phyloP scores from a whole-genome alignment of 2,113 vertebrate genomes.

The Mungos mungo region DNA sequence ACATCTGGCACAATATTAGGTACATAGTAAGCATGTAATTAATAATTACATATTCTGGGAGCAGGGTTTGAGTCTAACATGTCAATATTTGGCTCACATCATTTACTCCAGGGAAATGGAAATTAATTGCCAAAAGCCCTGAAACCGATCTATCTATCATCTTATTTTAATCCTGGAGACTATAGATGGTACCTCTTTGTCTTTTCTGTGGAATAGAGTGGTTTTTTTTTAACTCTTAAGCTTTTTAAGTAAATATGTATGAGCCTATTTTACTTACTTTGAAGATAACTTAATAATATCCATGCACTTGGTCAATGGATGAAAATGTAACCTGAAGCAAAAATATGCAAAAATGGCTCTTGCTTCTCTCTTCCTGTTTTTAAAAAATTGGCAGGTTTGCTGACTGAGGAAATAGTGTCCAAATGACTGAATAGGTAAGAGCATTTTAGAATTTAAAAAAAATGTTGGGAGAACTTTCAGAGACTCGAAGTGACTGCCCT shows the following conservation, averaged over 20 bases:
- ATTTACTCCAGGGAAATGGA: not conserved
- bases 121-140: not conserved
- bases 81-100: not conserved
- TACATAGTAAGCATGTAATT: not conserved
- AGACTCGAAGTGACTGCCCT: not conserved
- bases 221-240: too few species aligned
- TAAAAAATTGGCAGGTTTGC: not conserved
- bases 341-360: not conserved
- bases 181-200: not conserved
- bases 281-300: not conserved
- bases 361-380: not conserved
- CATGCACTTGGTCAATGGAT: not conserved
- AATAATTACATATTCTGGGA: not conserved
- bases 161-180: not conserved
- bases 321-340: not conserved
- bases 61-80: not conserved
- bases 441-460: not conserved
- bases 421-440: not conserved
- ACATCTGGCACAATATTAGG: not conserved
- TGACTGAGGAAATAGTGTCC: not conserved
- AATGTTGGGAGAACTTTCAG: not conserved
- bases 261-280: not conserved
- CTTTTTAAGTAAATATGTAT: not conserved
- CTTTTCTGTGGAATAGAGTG: not conserved
- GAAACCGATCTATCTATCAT: not conserved